Base-by-base conservation (phyloP, 2,113 vertebrate genomes). In the Apodemus speciosus region DNA sequence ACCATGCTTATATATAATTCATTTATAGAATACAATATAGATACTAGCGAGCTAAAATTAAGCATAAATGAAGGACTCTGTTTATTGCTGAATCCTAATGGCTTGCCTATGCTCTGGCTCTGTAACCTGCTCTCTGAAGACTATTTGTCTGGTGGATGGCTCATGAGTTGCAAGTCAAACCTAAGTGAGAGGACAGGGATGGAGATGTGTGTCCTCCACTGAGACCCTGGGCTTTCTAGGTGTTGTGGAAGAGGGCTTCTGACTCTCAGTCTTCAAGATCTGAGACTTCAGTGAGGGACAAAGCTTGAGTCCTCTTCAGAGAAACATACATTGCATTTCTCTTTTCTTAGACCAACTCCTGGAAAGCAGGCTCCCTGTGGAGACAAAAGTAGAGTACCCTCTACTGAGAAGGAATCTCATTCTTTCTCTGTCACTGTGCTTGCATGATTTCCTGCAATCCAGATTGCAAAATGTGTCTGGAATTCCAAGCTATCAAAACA, bases 1-100 rank as follows among this genome's bases (percentile, higher is more conserved):
- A 25, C 30, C 64, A 7, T 66, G 64, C 46, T 91, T 84, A 84
- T 92, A 62, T 76, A 49, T 92, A 77, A 85, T 80, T 89, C 35
- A 43, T 43, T 77, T 56, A 46, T 8, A 87, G 62, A 91, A 92
- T 53, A 77, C 89, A 38, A 89, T 77, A 23, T 68, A 58, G 64
- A 83, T n/a, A 40, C n/a, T 27, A 69, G 43, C 43, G 58, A 60
- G 38, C 53, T 85, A 69, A 94, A 92, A 62, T 43, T 20, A 80
- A 68, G 60, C 32, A 30, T 32, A 66, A 81, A 79, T 75, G 60
- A 88, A 80, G 84, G 75, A 51, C 2, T 72, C 69, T 2, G 72
- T 51, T 64, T 81, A 53, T 21, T 20, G 6, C 35, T 60, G 23
- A 6, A 7, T 32, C 32, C 16, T 86, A 88, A 23, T 56, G 8